Evolutionary conservation across 2,113 vertebrate species (phyloP).

Genomic region (Peromyscus polionotus): DNA sequence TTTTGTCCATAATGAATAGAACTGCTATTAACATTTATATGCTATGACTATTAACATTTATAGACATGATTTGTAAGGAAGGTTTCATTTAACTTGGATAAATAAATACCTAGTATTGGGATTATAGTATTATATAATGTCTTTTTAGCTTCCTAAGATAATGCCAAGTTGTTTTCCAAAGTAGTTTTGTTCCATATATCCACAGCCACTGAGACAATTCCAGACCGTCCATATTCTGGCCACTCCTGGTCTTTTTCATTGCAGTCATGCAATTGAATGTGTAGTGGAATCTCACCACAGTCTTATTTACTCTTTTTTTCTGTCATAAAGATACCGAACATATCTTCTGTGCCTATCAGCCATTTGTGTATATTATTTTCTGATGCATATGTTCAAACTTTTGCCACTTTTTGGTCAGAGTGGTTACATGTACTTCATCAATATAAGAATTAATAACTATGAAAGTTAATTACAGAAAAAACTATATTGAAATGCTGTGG

Average conservation of each 20-base stretch:
- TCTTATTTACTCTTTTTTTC: background rate
- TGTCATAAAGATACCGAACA: background rate
- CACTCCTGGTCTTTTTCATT: background rate
- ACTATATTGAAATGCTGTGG: background rate
- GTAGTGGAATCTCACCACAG: background rate
- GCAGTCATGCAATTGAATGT: background rate
- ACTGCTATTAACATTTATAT: background rate
- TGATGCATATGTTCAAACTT: background rate
- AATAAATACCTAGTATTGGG: background rate
- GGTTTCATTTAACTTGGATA: background rate
- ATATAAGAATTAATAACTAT: background rate
- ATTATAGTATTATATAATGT: background rate
- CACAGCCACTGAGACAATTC: background rate
- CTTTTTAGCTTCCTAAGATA: background rate
- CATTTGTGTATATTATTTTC: background rate
- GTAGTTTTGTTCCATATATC: background rate
- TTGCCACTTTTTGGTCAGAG: background rate
- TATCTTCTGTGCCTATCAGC: background rate
- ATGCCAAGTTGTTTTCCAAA: background rate
- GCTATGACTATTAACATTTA: background rate
- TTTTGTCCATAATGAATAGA: background rate
- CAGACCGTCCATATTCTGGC: background rate
- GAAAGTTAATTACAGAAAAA: background rate
- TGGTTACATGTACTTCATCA: background rate
- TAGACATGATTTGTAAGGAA: background rate